These are phyloP conservation scores for Phyllotreta striolata DNA, from an alignment of 2,888 invertebrate genomes.

Conservation along the genomic window DNA sequence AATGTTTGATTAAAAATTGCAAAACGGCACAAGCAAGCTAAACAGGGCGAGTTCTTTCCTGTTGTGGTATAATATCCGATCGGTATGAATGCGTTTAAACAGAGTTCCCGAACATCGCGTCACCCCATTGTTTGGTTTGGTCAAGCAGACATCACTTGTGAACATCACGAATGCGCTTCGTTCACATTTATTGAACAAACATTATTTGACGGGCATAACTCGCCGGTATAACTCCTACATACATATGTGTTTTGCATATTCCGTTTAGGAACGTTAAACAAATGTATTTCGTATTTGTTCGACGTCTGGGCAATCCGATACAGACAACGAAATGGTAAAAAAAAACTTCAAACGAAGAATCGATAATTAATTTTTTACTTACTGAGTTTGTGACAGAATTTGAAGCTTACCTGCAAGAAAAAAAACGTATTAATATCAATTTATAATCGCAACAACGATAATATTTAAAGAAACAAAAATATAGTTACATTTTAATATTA, in stretches of 20 bases:
- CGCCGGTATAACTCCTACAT: background rate
- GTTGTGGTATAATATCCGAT: background rate
- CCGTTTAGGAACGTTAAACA: conserved; percentile 8
- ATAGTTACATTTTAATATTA: conserved; percentile 3
- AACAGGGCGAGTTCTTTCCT: background rate
- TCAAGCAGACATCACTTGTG: conserved; percentile 31
- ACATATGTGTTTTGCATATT: conserved; percentile 18
- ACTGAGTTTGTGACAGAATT: too few relatives aligned
- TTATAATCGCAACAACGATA: too few relatives aligned
- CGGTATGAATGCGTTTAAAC: conserved; percentile 21
- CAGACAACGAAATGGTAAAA: background rate
- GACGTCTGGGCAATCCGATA: background rate
- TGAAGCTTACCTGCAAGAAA: too few relatives aligned
- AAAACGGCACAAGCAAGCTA: too few relatives aligned
- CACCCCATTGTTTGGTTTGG: conserved; percentile 29
- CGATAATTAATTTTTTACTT: too few relatives aligned
- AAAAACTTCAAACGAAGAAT: too few relatives aligned
- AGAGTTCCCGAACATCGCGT: conserved; percentile 19
- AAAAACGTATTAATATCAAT: too few relatives aligned
- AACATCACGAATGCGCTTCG: conserved; percentile 22
- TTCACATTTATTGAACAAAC: conserved; percentile 31
- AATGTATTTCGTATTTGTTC: conserved; percentile 4
- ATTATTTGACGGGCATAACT: conserved; percentile 19
- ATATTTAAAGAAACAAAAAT: too few relatives aligned
- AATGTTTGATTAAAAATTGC: too few relatives aligned